Evolutionary conservation across 2,113 vertebrate genomes (phyloP).

Genomic region (Panthera leo): DNA sequence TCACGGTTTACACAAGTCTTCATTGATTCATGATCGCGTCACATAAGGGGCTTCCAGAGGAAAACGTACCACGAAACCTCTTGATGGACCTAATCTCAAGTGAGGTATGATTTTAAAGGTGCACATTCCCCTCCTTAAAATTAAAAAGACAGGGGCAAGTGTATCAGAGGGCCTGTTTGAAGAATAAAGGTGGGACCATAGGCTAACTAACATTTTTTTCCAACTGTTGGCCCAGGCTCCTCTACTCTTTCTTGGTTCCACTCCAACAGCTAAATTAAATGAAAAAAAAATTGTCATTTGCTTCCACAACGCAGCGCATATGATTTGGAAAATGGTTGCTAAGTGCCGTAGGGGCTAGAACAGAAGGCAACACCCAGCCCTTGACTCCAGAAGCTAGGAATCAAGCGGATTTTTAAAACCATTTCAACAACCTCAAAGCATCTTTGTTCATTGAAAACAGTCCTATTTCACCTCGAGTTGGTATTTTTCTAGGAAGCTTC

Average conservation of each 20-base stretch:
- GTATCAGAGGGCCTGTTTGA: neutral
- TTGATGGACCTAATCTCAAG: neutral
- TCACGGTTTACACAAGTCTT: neutral
- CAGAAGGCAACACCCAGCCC: neutral
- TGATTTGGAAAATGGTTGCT: neutral
- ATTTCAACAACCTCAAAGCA: neutral
- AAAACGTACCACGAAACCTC: neutral
- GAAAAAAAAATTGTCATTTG: conserved; percentile 26
- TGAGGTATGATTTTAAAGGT: neutral
- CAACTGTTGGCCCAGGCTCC: neutral
- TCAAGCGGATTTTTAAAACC: neutral
- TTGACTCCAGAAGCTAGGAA: neutral
- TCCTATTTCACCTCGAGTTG: neutral
- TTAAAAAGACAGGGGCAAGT: neutral
- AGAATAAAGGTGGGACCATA: neutral
- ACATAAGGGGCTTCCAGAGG: neutral
- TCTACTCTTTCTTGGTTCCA: conserved; percentile 32
- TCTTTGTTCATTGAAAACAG: neutral
- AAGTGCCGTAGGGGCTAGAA: neutral
- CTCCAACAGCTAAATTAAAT: conserved; percentile 44
- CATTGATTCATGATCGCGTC: neutral
- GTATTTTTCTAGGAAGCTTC: neutral
- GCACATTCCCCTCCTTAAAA: neutral
- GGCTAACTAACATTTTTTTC: neutral
- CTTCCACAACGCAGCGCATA: neutral